Percentiles rank a stretch among this genome's conserved stretches.
Conservation (phyloP, 2,113 vertebrate genomes). For the Halcyon senegalensis region DNA sequence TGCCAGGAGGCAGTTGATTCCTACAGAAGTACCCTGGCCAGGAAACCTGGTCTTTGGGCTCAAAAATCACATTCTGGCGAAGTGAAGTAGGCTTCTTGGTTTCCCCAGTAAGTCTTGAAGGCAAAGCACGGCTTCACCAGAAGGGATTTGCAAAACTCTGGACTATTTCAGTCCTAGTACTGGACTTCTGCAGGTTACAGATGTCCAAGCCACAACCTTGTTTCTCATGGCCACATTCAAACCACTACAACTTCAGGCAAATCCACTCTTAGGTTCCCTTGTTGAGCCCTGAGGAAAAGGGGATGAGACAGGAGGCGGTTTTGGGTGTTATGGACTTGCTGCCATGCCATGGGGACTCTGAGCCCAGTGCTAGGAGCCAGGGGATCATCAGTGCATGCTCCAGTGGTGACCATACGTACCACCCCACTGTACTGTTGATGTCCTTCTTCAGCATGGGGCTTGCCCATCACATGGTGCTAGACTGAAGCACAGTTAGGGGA, state of each 20-base stretch:
- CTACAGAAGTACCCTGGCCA: background rate
- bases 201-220: background rate
- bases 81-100: background rate
- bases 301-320: background rate
- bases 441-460: accelerated
- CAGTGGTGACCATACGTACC: background rate
- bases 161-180: background rate
- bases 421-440: accelerated
- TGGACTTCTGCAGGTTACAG: background rate
- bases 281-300: background rate
- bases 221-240: background rate
- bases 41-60: background rate
- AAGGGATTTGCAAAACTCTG: background rate
- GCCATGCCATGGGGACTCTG: accelerated
- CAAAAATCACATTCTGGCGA: background rate
- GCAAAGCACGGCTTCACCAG: background rate
- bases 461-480: accelerated
- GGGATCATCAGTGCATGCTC: background rate
- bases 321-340: background rate
- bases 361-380: background rate
- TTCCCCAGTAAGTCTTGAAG: background rate
- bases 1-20: background rate
- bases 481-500: background rate
- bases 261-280: background rate
- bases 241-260: background rate